These are phyloP conservation scores for Halcyon badia DNA, from an alignment of 2,797 vertebrate species.

Conservation along the genomic window DNA sequence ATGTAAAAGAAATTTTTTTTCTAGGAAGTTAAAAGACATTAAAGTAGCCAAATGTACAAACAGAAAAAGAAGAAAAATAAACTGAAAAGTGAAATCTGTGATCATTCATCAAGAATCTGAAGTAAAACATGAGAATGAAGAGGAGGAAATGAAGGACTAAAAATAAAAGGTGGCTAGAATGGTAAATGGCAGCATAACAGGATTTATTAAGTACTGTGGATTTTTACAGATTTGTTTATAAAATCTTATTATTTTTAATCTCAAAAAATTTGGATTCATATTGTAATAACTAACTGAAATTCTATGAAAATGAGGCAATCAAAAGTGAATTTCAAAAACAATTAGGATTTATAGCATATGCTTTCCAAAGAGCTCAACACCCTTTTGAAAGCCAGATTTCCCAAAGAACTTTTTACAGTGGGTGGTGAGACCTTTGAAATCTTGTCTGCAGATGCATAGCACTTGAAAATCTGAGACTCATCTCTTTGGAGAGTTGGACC, in stretches of 20 bases:
- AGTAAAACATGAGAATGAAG: slow-evolving; percentile 60
- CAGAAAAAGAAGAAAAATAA: slow-evolving; percentile 66
- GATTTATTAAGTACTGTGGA: slow-evolving; percentile 32
- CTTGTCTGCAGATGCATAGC: neutral
- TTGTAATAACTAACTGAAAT: neutral
- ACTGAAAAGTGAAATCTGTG: slow-evolving; percentile 50
- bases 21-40: slow-evolving; percentile 43
- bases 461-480: neutral
- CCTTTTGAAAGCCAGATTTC: neutral
- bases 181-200: slow-evolving; percentile 60
- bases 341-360: slow-evolving; percentile 3
- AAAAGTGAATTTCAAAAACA: slow-evolving; percentile 22
- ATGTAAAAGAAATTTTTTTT: slow-evolving; percentile 11
- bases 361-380: slow-evolving; percentile 46
- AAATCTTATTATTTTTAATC: slow-evolving; percentile 9
- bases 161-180: slow-evolving; percentile 50
- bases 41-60: slow-evolving; percentile 67
- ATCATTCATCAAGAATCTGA: slow-evolving; percentile 62
- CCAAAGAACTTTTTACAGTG: neutral
- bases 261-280: neutral
- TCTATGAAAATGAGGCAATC: neutral
- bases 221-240: slow-evolving; percentile 42
- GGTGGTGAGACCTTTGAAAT: neutral
- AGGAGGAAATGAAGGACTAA: slow-evolving; percentile 66
- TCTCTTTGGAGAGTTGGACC: neutral